Base-by-base conservation (phyloP, 2,113 vertebrate genomes). In the Genyomyrus donnyi region DNA sequence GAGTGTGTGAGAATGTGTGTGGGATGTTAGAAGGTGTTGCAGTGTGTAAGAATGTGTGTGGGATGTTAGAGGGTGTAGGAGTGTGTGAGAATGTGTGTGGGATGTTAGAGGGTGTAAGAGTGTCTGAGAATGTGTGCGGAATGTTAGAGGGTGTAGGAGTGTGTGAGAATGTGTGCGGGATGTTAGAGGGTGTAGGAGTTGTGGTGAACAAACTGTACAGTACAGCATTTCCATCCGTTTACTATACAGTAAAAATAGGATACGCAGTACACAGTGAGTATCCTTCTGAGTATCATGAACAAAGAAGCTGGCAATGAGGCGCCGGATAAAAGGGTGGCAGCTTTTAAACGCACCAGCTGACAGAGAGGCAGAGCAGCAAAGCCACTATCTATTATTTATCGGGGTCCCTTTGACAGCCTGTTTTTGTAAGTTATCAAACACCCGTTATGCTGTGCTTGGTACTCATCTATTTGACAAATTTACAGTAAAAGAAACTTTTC, bases 401-500 rank as follows among this genome's bases (percentile, higher is more conserved):
- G 3, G 52, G 31, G 27, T 58, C 9, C 31, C 46, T 56, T 42
- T 58, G 46, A 27, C 86, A 88, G 86, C 53, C 27, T 88, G 31
- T 88, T 88, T 56, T 56, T 88, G 50, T 53, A 58, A 58, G 35
- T 88, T 27, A 39, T 88, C 86, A 53, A 56, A 88, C 86, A 27
- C 10, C 46, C 24, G 84, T 53, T 56, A 45, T 50, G 53, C 87
- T 66, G 77, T 66, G 50, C 62, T 49, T 90, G 89, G 58, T 42
- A 62, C 88, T 45, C 27, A 83, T 70, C 46, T 46, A 88, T 91
- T 90, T 92, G 91, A 92, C 91, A 91, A 88, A 91, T 91, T 89
- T 92, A 80, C 91, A 90, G 91, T 70, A 56, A 31, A 48, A 88
- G 90, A 83, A 89, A 80, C 84, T 83, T 90, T 90, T 91, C 91